Base-by-base conservation (phyloP, 2,113 vertebrate species). In the Indicator indicator region DNA sequence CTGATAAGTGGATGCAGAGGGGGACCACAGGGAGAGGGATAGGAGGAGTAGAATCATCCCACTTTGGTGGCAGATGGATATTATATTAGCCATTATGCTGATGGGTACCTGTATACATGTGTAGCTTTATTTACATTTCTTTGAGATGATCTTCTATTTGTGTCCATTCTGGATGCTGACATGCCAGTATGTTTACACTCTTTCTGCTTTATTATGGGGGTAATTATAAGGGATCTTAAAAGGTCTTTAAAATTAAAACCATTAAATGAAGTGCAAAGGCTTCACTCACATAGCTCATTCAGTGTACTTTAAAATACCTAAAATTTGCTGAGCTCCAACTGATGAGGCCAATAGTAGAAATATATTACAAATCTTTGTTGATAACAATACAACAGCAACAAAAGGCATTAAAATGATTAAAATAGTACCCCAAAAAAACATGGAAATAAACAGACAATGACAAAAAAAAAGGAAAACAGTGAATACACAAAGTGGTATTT, bases 11-110 rank as follows among this genome's bases (percentile, higher is more conserved):
- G 24, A 36, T 90, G 20, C 6, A 69, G 12, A 28, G 17, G 3
- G 5, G 3, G 10, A 62, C 11, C 9, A 58, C 6, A 1, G 1
- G n/a, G n/a, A 17, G 50, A 33, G 11, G 8, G 23, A 9, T 5
- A 59, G 79, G 12, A 75, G 28, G 5, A 50, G 48, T 16, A 70
- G 60, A 69, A 70, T 6, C 46, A 85, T 62, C 17, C 11, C 64
- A 44, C 23, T 30, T 70, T 20, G 40, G 30, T 55, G 60, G 40
- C 24, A 77, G 23, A 0, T 40, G 42, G n/a, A 50, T 74, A 42
- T 55, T 46, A 46, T 36, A 56, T 81, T 44, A 46, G 4, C 4
- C 15, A 21, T 77, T 84, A n/a, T 59, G 30, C 18, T 74, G 20
- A 68, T 46, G 28, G 46, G 6, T 16, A 24, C 46, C 62, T 74